Base-by-base conservation (phyloP, 2,113 vertebrate genomes). In the Bubo blakistoni region DNA sequence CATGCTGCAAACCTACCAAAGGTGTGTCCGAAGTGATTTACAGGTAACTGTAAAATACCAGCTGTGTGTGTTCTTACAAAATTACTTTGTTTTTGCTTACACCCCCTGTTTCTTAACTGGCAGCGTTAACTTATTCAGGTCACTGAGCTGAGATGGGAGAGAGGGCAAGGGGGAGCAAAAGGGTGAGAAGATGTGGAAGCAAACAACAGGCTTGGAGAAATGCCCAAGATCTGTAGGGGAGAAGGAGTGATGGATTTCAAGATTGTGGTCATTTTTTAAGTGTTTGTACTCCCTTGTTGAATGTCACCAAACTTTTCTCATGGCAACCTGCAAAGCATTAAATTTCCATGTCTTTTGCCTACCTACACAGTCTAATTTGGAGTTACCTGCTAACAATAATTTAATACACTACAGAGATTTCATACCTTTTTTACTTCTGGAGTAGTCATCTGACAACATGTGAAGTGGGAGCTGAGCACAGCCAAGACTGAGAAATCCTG, bases 61-160 rank as follows among this genome's bases (percentile, higher is more conserved):
- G 40, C 40, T 42, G 40, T 32, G 62, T 2, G 1, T 34, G 7
- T 29, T 81, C 40, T 65, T 38, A 7, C 13, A 38, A 69, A 38
- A 19, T 14, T 19, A 13, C 24, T 38, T 52, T 0, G 1, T 47
- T 16, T 61, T 70, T 12, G 11, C 20, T 81, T 47, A 18, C 13
- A 22, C 1, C 6, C 16, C 18, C 51, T 42, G 20, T 38, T 24
- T 24, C 71, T 85, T 74, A 38, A 17, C 27, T 32, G 22, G 13
- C 29, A 19, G 6, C 0, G 2, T 19, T 21, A 36, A 14, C 3
- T 26, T 57, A 27, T 5, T 51, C 29, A 3, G 9, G 22, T 86
- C 30, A 13, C 22, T 24, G 38, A 46, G n/a, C 16, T 54, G 61
- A 57, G 61, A 42, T 7, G 16, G 54, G 36, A 93, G 66, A 58